Conservation (phyloP, 1,140 invertebrate species). For the Telenomus remus region DNA sequence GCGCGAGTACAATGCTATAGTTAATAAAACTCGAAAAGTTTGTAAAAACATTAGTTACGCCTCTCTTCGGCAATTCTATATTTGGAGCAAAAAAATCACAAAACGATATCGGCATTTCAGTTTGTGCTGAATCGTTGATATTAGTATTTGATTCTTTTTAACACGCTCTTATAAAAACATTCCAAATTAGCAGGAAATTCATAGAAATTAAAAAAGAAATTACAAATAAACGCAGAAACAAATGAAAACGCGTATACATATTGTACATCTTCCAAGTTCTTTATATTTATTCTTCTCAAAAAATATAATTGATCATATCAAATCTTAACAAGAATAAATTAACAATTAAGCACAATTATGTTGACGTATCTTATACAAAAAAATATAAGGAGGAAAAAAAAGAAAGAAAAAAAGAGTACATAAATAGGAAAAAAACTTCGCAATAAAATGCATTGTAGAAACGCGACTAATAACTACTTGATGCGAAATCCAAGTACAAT, state of each 20-base stretch:
- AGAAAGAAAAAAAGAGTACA: background rate
- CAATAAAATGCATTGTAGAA: slow-evolving; percentile 71
- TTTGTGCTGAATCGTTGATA: slow-evolving; percentile 45
- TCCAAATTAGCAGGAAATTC: slow-evolving; percentile 50
- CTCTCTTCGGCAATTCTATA: slow-evolving; percentile 47
- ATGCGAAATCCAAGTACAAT: slow-evolving; percentile 56
- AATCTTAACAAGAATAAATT: slow-evolving; percentile 9
- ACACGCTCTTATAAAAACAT: slow-evolving; percentile 48
- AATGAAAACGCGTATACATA: background rate
- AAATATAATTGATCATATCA: slow-evolving; percentile 7
- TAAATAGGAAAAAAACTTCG: slow-evolving; percentile 51
- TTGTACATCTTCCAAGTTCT: slow-evolving; percentile 2
- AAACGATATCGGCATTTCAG: slow-evolving; percentile 41
- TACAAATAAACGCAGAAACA: background rate
- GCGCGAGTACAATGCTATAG: slow-evolving; percentile 53
- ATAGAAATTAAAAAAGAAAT: slow-evolving; percentile 10
- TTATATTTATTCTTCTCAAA: slow-evolving; percentile 6
- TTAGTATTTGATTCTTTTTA: slow-evolving; percentile 55
- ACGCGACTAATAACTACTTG: slow-evolving; percentile 65
- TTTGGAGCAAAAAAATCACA: slow-evolving; percentile 28
- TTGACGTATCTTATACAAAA: slow-evolving; percentile 7
- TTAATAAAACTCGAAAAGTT: slow-evolving; percentile 55
- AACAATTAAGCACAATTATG: slow-evolving; percentile 11
- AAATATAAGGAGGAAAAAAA: too few relatives aligned
- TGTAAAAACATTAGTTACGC: slow-evolving; percentile 52